A percentile compares a stretch with the other conserved stretches of the same genome.
Conservation (phyloP, 2,113 vertebrate species). For the Chaetops frenatus region DNA sequence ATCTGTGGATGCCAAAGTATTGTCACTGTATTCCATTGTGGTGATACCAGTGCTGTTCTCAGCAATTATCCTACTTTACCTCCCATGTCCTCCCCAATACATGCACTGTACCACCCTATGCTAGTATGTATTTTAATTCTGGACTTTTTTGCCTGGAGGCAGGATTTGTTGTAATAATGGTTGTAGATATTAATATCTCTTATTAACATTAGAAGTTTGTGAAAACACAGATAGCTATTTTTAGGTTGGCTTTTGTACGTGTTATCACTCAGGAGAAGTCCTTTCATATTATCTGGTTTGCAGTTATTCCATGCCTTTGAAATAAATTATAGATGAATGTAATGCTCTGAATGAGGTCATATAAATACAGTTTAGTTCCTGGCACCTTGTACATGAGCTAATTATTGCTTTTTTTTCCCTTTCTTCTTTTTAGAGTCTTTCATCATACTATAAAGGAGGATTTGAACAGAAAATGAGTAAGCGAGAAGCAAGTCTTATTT, state of each 20-base stretch:
- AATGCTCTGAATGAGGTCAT: background rate
- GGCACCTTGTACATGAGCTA: slow-evolving; percentile 18
- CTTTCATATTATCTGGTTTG: background rate
- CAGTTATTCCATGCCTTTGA: background rate
- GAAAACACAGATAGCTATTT: background rate
- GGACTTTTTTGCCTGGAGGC: background rate
- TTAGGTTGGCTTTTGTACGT: background rate
- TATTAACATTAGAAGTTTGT: background rate
- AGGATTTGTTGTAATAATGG: background rate
- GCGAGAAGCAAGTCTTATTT: slow-evolving; percentile 89
- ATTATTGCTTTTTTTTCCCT: slow-evolving; percentile 35
- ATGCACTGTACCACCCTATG: background rate
- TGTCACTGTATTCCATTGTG: background rate
- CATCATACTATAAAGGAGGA: slow-evolving; percentile 91
- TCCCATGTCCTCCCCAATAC: background rate
- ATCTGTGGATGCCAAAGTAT: background rate
- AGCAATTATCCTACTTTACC: background rate
- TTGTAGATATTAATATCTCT: background rate
- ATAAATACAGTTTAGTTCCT: slow-evolving; percentile 8
- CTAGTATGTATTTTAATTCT: background rate
- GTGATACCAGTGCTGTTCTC: background rate
- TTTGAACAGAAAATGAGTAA: slow-evolving; percentile 94
- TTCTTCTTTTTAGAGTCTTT: slow-evolving; percentile 74
- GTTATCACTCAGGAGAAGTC: background rate
- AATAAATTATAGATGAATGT: slow-evolving; percentile 7